Evolutionary conservation across 1,140 invertebrate species (phyloP).

Genomic region (Oryctes rhinoceros): DNA sequence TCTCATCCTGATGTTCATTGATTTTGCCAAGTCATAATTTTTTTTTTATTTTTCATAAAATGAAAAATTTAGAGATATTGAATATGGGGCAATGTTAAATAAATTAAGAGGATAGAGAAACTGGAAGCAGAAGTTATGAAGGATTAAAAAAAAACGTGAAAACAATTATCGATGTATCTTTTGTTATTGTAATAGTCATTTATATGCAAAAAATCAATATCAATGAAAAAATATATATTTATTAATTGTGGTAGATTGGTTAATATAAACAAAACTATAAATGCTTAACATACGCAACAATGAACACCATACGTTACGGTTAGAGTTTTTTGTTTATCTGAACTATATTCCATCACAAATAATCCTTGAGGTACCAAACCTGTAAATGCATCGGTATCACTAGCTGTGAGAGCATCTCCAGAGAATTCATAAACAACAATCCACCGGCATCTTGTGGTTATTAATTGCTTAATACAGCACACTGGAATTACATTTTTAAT

Average conservation of each 20-base stretch:
- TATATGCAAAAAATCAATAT: slow-evolving; percentile 12
- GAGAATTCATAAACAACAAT: slow-evolving; percentile 21
- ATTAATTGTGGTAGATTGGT: not conserved
- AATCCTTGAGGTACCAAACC: not conserved
- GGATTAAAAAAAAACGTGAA: too few species aligned
- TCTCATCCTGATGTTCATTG: too few species aligned
- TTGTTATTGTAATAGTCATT: not conserved
- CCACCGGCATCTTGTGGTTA: slow-evolving; percentile 19
- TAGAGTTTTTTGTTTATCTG: slow-evolving; percentile 1
- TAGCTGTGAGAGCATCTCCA: slow-evolving; percentile 12
- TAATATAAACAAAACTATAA: not conserved
- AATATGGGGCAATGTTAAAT: too few species aligned
- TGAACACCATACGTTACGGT: not conserved
- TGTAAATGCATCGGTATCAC: not conserved
- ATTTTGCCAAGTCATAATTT: too few species aligned
- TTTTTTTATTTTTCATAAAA: too few species aligned
- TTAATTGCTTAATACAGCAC: slow-evolving; percentile 16
- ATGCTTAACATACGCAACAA: slow-evolving; percentile 8
- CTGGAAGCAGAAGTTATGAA: too few species aligned
- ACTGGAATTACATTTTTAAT: slow-evolving; percentile 17
- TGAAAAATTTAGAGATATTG: too few species aligned
- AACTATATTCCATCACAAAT: slow-evolving; percentile 4
- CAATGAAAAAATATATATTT: not conserved
- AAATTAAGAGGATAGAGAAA: too few species aligned
- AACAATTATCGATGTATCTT: not conserved